Evolutionary conservation across 2,888 invertebrate genomes (phyloP).

Genomic region (Toxonevra muliebris): DNA sequence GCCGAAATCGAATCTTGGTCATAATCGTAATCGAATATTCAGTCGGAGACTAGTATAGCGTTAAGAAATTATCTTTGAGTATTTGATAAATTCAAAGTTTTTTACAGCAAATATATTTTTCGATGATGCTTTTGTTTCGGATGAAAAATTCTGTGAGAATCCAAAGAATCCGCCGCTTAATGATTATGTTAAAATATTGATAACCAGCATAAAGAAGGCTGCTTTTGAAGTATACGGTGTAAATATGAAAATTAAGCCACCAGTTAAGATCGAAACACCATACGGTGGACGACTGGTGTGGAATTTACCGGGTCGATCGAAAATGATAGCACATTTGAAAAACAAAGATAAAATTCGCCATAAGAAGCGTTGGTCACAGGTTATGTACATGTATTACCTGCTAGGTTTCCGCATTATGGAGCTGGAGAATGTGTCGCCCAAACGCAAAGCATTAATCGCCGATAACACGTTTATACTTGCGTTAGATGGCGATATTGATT

Average conservation of each 20-base stretch:
- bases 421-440: constrained; percentile 62
- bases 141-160: constrained; percentile 59
- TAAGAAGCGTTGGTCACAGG: constrained; percentile 94
- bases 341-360: constrained; percentile 88
- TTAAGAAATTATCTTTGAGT: too few relatives aligned
- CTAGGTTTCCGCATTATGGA: constrained; percentile 83
- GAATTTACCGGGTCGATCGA: constrained; percentile 85
- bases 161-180: constrained; percentile 79
- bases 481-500: constrained; percentile 90
- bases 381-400: constrained; percentile 94
- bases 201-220: constrained; percentile 78
- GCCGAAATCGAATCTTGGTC: too few relatives aligned
- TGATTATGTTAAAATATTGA: constrained; percentile 78
- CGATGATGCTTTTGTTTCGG: constrained; percentile 83
- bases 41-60: too few relatives aligned
- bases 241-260: constrained; percentile 72
- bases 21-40: too few relatives aligned
- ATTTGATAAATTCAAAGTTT: too few relatives aligned
- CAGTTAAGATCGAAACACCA: constrained; percentile 81
- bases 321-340: constrained; percentile 86
- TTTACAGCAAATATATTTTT: constrained; percentile 76
- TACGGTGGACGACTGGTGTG: constrained; percentile 88
- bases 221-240: constrained; percentile 76
- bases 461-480: constrained; percentile 86
- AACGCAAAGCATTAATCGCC: constrained; percentile 72